Percentiles rank a stretch among this genome's conserved stretches.
Evolutionary conservation across 2,888 invertebrate genomes (phyloP).

Genomic region (Slavum lentiscoides): DNA sequence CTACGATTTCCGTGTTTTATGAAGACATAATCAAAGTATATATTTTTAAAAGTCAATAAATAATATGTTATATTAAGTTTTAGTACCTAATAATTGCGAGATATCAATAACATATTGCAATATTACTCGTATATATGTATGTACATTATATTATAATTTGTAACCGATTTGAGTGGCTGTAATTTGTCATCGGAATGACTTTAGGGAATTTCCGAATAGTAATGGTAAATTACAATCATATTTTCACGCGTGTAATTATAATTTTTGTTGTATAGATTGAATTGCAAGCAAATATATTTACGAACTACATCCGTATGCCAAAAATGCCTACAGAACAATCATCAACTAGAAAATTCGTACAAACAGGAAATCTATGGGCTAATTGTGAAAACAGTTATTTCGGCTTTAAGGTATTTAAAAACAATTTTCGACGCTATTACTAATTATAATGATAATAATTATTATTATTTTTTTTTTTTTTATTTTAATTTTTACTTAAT

Average conservation of each 20-base stretch:
- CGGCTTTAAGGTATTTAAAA: not conserved
- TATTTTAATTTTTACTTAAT: too few species aligned
- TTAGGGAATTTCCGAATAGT: not conserved
- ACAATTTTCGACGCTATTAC: too few species aligned
- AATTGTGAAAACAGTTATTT: slow-evolving; percentile 17
- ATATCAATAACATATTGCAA: too few species aligned
- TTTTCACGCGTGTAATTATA: not conserved
- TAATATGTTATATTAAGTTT: not conserved
- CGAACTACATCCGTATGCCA: not conserved
- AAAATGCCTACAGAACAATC: not conserved
- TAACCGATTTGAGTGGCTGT: too few species aligned
- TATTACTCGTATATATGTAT: not conserved
- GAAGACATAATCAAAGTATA: slow-evolving; percentile 35
- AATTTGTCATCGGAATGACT: too few species aligned
- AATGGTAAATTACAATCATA: not conserved
- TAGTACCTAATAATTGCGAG: too few species aligned
- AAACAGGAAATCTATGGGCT: slow-evolving; percentile 6
- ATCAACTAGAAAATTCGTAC: not conserved
- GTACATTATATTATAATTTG: too few species aligned
- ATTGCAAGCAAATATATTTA: not conserved
- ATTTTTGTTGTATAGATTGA: slow-evolving; percentile 10
- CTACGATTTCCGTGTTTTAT: not conserved
- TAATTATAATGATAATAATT: too few species aligned
- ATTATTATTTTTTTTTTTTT: too few species aligned
- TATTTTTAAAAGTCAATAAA: not conserved